Percentiles rank a stretch among this genome's conserved stretches.
phyloP scores from a whole-genome alignment of 2,888 invertebrate genomes.

The Drosophila affinis region DNA sequence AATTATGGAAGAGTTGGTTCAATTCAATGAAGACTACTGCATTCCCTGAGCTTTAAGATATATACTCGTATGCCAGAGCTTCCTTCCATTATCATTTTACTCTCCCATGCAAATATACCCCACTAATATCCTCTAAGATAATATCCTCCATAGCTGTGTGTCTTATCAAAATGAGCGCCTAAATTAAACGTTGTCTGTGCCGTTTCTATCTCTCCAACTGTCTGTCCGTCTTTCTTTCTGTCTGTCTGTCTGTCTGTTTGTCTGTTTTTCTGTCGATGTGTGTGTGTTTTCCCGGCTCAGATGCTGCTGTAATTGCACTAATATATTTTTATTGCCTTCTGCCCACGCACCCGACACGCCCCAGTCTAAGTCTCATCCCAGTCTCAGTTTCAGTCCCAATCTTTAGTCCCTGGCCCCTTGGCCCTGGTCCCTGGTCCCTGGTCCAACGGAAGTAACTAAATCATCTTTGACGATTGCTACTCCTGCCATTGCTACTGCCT shows the following conservation, averaged over 20 bases:
- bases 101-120: conserved; percentile 1
- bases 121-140: background rate
- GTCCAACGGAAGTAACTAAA: conserved; percentile 77
- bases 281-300: conserved; percentile 44
- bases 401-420: conserved; percentile 6
- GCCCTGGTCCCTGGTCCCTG: conserved; percentile 37
- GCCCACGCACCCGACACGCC: conserved; percentile 49
- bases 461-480: conserved; percentile 80
- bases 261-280: background rate
- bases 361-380: conserved; percentile 34
- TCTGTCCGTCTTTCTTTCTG: background rate
- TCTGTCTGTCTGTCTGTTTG: background rate
- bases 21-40: background rate
- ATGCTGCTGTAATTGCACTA: conserved; percentile 79
- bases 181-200: conserved; percentile 59
- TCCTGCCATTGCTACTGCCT: conserved; percentile 10
- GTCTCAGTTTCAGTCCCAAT: conserved; percentile 11
- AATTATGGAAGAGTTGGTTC: conserved; percentile 13
- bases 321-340: conserved; percentile 80
- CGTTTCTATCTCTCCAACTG: background rate
- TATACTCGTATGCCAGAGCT: background rate
- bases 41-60: background rate
- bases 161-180: conserved; percentile 47
- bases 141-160: background rate
- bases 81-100: background rate